phyloP scores from a whole-genome alignment of 2,113 vertebrate species.

The Thermophis baileyi region DNA sequence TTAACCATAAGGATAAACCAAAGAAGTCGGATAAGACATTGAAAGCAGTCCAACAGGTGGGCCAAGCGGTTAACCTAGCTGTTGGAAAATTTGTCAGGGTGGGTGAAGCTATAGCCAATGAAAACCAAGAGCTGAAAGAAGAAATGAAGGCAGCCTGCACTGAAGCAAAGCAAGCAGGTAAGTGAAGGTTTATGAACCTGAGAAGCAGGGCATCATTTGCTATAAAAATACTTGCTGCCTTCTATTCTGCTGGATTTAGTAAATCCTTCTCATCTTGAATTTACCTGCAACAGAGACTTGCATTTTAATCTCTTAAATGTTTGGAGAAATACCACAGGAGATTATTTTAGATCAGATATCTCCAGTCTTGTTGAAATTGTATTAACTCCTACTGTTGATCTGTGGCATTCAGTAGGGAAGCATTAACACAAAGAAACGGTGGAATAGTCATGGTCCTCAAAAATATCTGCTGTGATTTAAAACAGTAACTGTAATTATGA shows the following conservation, averaged over 20 bases:
- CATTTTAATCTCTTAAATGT: background rate
- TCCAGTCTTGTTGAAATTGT: background rate
- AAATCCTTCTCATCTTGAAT: background rate
- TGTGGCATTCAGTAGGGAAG: background rate
- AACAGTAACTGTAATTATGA: background rate
- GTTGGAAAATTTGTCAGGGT: constrained; percentile 94
- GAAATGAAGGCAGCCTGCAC: constrained; percentile 94
- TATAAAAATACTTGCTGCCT: background rate
- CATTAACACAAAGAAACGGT: background rate
- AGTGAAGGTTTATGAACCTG: constrained; percentile 24
- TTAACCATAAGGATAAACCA: constrained; percentile 97
- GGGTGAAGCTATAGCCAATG: constrained; percentile 91
- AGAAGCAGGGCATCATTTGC: background rate
- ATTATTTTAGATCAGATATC: background rate
- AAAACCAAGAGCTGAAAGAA: constrained; percentile 93
- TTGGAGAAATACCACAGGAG: background rate
- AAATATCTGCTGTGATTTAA: background rate
- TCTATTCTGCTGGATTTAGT: background rate
- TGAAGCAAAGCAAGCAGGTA: constrained; percentile 93
- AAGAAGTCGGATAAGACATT: constrained; percentile 94
- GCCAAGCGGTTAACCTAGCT: constrained; percentile 90
- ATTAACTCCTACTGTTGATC: background rate
- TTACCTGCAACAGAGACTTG: background rate
- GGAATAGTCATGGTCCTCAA: background rate
- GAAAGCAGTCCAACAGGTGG: constrained; percentile 90